phyloP scores from a whole-genome alignment of 2,888 invertebrate genomes.

The Nymphalis urticae region DNA sequence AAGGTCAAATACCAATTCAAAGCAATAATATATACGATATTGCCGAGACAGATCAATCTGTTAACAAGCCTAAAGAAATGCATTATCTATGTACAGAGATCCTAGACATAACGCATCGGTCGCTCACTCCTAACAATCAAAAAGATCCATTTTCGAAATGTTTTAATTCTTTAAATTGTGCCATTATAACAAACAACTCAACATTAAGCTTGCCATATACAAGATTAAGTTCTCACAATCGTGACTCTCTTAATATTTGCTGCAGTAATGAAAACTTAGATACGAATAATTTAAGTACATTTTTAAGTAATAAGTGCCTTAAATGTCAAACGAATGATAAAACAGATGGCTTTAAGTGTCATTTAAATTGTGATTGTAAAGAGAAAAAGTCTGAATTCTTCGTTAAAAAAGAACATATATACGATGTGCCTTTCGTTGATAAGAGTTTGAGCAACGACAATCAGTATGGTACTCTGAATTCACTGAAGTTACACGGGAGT shows the following conservation, averaged over 20 bases:
- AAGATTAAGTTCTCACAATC: constrained; percentile 50
- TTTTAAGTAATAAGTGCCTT: constrained; percentile 47
- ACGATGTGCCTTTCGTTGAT: constrained; percentile 81
- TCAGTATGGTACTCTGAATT: constrained; percentile 61
- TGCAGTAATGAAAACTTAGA: constrained; percentile 52
- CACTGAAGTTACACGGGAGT: constrained; percentile 45
- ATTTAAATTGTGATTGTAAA: constrained; percentile 65
- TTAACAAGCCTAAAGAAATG: constrained; percentile 68
- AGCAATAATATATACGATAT: constrained; percentile 52
- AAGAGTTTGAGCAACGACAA: constrained; percentile 40
- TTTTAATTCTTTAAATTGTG: constrained; percentile 72
- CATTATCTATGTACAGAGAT: constrained; percentile 78
- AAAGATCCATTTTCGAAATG: constrained; percentile 64
- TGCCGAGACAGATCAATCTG: constrained; percentile 52
- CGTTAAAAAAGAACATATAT: constrained; percentile 80
- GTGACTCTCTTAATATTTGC: constrained; percentile 49
- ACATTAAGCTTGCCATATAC: constrained; percentile 70
- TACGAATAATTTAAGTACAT: constrained; percentile 42
- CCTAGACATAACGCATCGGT: constrained; percentile 65
- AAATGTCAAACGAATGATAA: constrained; percentile 60
- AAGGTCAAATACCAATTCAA: constrained; percentile 57
- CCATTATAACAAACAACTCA: constrained; percentile 57
- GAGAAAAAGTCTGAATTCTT: constrained; percentile 60
- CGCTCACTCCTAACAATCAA: constrained; percentile 52
- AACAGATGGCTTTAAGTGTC: constrained; percentile 64